Percentiles rank a stretch among this genome's conserved stretches.
These are phyloP conservation scores for Helicoverpa armigera DNA, from an alignment of 1,140 invertebrate genomes.

Conservation along the genomic window DNA sequence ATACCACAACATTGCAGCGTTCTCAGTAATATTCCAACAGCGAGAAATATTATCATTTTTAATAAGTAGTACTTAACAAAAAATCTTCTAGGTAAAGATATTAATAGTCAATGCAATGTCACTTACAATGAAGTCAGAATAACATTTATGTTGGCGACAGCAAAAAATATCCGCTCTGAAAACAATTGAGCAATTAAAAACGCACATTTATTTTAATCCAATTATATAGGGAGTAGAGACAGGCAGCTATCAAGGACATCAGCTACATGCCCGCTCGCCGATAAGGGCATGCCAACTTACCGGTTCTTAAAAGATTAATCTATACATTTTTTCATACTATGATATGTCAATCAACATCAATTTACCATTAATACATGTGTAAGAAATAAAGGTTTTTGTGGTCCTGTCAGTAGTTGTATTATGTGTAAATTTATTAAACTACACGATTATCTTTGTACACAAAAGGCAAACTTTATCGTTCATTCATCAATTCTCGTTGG, in stretches of 20 bases:
- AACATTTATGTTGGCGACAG: slow-evolving; percentile 7
- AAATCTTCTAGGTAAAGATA: slow-evolving; percentile 19
- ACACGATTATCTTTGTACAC: slow-evolving; percentile 40
- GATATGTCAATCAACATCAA: slow-evolving; percentile 52
- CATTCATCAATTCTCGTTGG: slow-evolving; percentile 38
- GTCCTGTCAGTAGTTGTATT: slow-evolving; percentile 35
- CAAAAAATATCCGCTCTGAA: slow-evolving; percentile 37
- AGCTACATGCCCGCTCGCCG: slow-evolving; percentile 1
- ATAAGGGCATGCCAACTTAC: slow-evolving; percentile 42
- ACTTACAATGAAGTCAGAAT: slow-evolving; percentile 28
- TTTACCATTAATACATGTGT: slow-evolving; percentile 50
- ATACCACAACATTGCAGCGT: no score
- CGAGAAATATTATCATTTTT: slow-evolving; percentile 13
- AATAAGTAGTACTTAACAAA: slow-evolving; percentile 9
- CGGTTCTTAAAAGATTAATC: slow-evolving; percentile 49
- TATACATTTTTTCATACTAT: slow-evolving; percentile 47
- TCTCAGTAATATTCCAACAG: neutral
- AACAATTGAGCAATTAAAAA: slow-evolving; percentile 52
- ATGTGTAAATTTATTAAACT: slow-evolving; percentile 50
- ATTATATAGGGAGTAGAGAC: slow-evolving; percentile 34
- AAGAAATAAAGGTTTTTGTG: slow-evolving; percentile 37
- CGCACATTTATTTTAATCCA: slow-evolving; percentile 49
- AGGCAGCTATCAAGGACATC: slow-evolving; percentile 28
- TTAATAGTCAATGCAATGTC: slow-evolving; percentile 38
- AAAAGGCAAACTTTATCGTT: slow-evolving; percentile 44